These are phyloP conservation scores for Picathartes gymnocephalus DNA, from an alignment of 2,113 vertebrate genomes.

Conservation along the genomic window DNA sequence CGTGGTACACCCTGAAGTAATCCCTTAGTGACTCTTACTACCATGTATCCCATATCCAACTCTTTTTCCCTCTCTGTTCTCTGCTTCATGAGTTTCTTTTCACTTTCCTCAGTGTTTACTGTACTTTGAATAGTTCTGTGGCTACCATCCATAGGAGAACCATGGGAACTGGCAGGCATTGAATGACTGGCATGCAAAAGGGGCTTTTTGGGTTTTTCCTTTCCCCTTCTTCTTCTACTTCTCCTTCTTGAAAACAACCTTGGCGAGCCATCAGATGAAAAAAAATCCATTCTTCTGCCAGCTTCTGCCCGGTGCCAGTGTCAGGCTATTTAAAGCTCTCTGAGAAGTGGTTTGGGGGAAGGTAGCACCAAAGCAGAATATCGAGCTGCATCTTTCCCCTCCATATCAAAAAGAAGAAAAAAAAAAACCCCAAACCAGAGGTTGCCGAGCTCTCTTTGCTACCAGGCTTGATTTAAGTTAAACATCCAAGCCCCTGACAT, in stretches of 20 bases:
- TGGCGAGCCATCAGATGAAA: constrained; percentile 52
- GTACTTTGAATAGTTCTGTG: constrained; percentile 44
- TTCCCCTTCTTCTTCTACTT: neutral
- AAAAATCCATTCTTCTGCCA: constrained; percentile 35
- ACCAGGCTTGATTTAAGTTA: neutral
- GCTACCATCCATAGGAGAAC: constrained; percentile 48
- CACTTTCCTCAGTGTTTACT: constrained; percentile 21
- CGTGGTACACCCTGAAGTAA: neutral
- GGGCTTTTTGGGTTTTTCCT: neutral
- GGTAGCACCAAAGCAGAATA: neutral
- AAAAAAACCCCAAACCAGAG: neutral
- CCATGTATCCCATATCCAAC: neutral
- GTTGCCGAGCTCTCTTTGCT: neutral
- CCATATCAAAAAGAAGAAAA: neutral
- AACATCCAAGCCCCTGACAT: neutral
- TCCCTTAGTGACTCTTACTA: neutral
- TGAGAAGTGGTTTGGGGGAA: constrained; percentile 1
- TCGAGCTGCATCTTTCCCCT: neutral
- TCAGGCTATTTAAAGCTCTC: constrained; percentile 50
- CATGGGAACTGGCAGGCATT: constrained; percentile 43
- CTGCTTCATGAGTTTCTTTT: constrained; percentile 30
- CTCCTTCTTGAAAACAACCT: constrained; percentile 48
- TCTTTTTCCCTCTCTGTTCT: neutral
- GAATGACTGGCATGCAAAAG: constrained; percentile 44
- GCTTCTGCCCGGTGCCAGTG: constrained; percentile 43